Evolutionary conservation across 2,113 vertebrate species (phyloP).

Genomic region (Poecile atricapillus): DNA sequence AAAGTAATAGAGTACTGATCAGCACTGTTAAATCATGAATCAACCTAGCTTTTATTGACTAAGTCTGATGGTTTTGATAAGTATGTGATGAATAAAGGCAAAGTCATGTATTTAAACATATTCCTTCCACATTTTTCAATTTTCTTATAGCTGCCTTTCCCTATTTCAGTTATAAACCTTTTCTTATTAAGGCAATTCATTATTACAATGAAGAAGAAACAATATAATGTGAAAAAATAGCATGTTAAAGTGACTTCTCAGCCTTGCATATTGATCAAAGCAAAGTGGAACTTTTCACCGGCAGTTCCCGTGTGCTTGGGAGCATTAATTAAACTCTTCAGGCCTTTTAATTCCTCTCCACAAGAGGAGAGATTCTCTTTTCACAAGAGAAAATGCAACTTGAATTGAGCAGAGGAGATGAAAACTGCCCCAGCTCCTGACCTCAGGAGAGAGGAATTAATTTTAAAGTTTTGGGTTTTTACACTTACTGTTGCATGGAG

Average conservation of each 20-base stretch:
- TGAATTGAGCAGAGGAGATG: neutral
- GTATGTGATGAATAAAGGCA: neutral
- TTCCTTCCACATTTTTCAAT: neutral
- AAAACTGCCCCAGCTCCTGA: neutral
- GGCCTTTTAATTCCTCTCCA: neutral
- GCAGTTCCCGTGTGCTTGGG: fast-evolving
- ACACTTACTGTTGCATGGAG: too few species aligned
- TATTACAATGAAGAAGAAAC: neutral
- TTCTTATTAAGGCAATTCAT: neutral
- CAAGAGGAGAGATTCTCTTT: neutral
- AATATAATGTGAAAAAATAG: neutral
- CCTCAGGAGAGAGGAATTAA: neutral
- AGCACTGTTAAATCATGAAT: neutral
- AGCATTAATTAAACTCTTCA: neutral
- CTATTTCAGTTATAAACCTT: neutral
- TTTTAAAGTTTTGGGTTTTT: neutral
- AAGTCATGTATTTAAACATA: neutral
- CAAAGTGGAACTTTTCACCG: too few species aligned
- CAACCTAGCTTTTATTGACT: neutral
- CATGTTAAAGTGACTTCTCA: neutral
- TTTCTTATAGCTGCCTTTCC: neutral
- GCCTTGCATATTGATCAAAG: neutral
- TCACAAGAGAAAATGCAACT: neutral
- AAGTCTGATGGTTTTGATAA: neutral
- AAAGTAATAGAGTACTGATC: neutral